Conservation (phyloP, 2,797 vertebrate genomes). For the Myotis myotis region DNA sequence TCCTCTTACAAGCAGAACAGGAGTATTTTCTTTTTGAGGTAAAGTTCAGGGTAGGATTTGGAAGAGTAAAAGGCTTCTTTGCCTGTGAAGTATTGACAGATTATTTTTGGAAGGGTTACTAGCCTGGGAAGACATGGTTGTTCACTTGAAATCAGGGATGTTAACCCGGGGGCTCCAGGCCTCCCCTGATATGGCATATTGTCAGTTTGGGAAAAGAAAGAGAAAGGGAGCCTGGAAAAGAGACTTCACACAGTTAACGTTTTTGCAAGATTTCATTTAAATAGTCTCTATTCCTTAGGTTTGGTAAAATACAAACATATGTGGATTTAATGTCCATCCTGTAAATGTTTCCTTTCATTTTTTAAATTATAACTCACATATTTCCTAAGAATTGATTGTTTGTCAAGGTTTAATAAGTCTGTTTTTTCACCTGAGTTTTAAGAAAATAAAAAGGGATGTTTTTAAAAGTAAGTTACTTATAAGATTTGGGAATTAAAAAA, state of each 20-base stretch:
- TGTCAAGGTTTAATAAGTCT: background rate
- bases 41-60: background rate
- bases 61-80: background rate
- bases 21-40: background rate
- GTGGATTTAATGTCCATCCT: background rate
- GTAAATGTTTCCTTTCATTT: background rate
- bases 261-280: background rate
- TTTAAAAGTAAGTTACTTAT: slow-evolving; percentile 22
- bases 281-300: background rate
- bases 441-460: background rate
- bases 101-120: background rate
- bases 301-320: background rate
- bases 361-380: background rate
- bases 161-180: background rate
- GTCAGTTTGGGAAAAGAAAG: background rate
- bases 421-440: background rate
- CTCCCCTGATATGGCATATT: background rate
- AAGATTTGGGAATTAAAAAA: background rate
- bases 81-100: background rate
- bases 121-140: background rate
- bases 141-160: background rate
- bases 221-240: background rate
- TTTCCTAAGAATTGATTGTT: background rate
- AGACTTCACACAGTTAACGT: background rate
- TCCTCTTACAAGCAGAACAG: background rate